phyloP scores from a whole-genome alignment of 2,888 invertebrate genomes.

The Fragum whitleyi region DNA sequence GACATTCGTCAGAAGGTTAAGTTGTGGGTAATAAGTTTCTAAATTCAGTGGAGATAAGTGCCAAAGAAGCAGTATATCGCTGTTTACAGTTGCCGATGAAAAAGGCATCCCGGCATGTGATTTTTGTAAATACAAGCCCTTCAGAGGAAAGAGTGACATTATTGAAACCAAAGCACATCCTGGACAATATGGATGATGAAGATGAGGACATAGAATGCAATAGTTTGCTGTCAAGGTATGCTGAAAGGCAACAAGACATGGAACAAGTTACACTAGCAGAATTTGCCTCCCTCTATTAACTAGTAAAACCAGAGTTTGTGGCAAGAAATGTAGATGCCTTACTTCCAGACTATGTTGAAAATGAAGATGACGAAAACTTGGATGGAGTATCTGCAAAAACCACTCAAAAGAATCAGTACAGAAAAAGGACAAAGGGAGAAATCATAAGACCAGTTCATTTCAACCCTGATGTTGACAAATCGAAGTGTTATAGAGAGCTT shows the following conservation, averaged over 20 bases:
- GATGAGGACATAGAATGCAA: constrained; percentile 31
- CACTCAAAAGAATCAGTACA: constrained; percentile 27
- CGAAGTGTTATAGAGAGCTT: constrained; percentile 75
- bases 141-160: constrained; percentile 65
- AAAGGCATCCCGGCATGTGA: constrained; percentile 43
- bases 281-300: constrained; percentile 6
- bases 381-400: too few species aligned
- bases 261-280: constrained; percentile 33
- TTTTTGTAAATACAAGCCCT: constrained; percentile 66
- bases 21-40: constrained; percentile 58
- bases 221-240: constrained; percentile 20
- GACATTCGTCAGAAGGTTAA: constrained; percentile 39
- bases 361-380: too few species aligned
- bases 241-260: constrained; percentile 23
- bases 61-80: constrained; percentile 72
- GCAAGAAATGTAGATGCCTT: too few species aligned
- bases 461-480: constrained; percentile 62
- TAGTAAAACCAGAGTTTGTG: too few species aligned
- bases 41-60: constrained; percentile 67
- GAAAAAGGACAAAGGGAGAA: constrained; percentile 29
- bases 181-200: constrained; percentile 49
- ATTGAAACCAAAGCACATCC: constrained; percentile 64
- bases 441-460: constrained; percentile 66
- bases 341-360: too few species aligned
- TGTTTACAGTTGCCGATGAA: constrained; percentile 68